Base-by-base conservation (phyloP, 1,140 invertebrate species). In the Hormaphis cornu region DNA sequence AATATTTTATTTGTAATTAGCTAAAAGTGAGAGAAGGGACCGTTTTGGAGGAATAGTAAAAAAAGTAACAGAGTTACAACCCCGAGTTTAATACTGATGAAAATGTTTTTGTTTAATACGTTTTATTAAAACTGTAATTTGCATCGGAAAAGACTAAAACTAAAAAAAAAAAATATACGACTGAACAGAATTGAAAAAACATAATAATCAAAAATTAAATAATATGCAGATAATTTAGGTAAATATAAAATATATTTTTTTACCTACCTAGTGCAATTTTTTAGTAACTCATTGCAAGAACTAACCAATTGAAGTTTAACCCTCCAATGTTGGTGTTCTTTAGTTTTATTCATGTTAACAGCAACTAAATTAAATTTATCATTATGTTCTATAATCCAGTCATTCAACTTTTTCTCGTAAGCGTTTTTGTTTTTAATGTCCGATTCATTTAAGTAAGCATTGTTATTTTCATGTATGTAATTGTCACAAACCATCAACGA, bases 291-390 rank as follows among this genome's bases (percentile, higher is more conserved):
- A 48, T 48, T n/a, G 28, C 70, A 71, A 35, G 56, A 58, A 58
- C 7, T 40, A 26, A 37, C 44, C 14, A 71, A 46, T 52, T 71
- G 54, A 14, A 71, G 44, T 48, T 56, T 48, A 33, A 52, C 70
- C 37, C 54, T 71, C 70, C 70, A 71, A 20, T 71, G 70, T 28
- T 58, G 44, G 16, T 71, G 70, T 35, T 71, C 58, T 1, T 46
- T 58, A 24, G 70, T 28, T 50, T 58, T 46, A 26, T 6, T 63
- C 54, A 71, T 61, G 50, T n/a, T 7, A 22, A 42, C 12, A 3
- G 30, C 30, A 7, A 59, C 46, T 12, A 37, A 10, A 33, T 33
- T 71, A 16, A 71, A 50, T 20, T 71, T 48, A 9, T 30, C 16
- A 63, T 56, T 7, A 4, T 58, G 48, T 37, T 50, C 58, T 24